Evolutionary conservation across 2,113 vertebrate genomes (phyloP).

Genomic region (Scartelaos histophorus): DNA sequence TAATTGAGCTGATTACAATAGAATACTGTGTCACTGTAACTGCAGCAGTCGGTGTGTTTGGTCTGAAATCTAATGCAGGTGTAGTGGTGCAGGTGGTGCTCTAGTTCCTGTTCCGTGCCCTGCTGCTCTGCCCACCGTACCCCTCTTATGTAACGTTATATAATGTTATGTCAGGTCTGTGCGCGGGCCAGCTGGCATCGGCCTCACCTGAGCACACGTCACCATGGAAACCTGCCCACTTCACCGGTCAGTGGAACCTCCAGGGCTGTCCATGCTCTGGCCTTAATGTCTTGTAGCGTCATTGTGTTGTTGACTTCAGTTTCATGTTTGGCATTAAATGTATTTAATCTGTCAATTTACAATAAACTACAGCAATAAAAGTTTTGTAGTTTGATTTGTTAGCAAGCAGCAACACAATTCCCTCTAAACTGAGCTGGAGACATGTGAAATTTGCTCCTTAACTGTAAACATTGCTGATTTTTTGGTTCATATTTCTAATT

Average conservation of each 20-base stretch:
- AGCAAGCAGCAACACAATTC: neutral
- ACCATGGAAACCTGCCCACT: neutral
- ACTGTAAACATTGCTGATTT: too few species aligned
- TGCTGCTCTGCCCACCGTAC: conserved; percentile 33
- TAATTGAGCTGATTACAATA: too few species aligned
- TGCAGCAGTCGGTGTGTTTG: too few species aligned
- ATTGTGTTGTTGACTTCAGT: too few species aligned
- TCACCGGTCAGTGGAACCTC: neutral
- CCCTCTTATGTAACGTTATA: neutral
- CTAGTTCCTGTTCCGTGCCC: conserved; percentile 15
- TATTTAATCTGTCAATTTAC: neutral
- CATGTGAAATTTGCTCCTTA: too few species aligned
- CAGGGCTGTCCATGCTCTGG: too few species aligned
- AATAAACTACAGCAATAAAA: neutral
- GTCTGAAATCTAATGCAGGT: neutral
- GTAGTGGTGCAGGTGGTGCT: conserved; percentile 24
- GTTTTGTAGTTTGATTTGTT: neutral
- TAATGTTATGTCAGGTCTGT: neutral
- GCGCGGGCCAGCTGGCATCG: neutral
- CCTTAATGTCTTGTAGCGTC: neutral
- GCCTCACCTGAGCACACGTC: neutral
- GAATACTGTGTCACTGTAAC: too few species aligned
- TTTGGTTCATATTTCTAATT: too few species aligned
- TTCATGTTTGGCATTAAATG: too few species aligned
- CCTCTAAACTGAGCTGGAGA: too few species aligned